Conservation (phyloP, 2,888 invertebrate species). For the Nycteola revayana region DNA sequence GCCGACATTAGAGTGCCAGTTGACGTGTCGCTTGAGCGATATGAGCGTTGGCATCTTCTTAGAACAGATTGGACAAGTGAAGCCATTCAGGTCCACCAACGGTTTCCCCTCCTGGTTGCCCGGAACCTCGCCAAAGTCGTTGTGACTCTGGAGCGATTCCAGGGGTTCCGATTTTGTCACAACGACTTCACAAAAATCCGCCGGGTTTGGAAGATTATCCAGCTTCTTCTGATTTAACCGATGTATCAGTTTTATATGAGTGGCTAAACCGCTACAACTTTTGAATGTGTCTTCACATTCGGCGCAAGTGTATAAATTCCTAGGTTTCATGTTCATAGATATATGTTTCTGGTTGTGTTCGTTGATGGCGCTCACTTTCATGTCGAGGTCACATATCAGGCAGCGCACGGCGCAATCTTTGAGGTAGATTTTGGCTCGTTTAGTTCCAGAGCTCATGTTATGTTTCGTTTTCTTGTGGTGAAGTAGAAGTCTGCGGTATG, state of each 20-base stretch:
- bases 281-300: constrained; percentile 68
- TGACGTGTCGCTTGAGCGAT: constrained; percentile 70
- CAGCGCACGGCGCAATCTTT: constrained; percentile 72
- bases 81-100: constrained; percentile 57
- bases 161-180: constrained; percentile 79
- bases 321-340: constrained; percentile 61
- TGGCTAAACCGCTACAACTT: constrained; percentile 63
- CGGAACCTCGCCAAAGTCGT: constrained; percentile 70
- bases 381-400: constrained; percentile 68
- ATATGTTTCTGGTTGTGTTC: constrained; percentile 72
- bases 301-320: constrained; percentile 70
- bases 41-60: constrained; percentile 70
- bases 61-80: constrained; percentile 70
- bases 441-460: constrained; percentile 66
- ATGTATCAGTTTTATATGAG: constrained; percentile 72
- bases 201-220: constrained; percentile 48
- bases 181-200: constrained; percentile 82
- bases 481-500: constrained; percentile 62
- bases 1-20: constrained; percentile 71
- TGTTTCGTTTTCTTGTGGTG: constrained; percentile 74
- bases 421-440: constrained; percentile 64
- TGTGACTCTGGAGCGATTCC: constrained; percentile 74
- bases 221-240: constrained; percentile 45
- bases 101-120: constrained; percentile 29
- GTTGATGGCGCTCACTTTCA: constrained; percentile 69